Base-by-base conservation (phyloP, 2,888 invertebrate genomes). In the Phyllotreta striolata region DNA sequence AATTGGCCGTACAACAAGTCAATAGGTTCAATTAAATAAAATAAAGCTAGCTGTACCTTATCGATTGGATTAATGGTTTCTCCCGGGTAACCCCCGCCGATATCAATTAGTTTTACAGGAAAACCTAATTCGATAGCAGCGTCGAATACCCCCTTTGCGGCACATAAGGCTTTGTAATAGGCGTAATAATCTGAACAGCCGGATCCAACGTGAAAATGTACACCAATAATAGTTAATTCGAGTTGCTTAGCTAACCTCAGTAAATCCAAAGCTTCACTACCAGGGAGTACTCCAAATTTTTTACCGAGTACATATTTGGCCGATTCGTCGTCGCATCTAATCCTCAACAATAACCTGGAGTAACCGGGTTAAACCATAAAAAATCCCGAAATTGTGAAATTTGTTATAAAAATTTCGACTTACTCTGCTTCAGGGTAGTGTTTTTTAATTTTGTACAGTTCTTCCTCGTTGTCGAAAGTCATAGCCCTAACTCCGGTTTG, bases 401-500 rank as follows among this genome's bases (percentile, higher is more conserved):
- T 37, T 37, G 38, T 1, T 10, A 51, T 7, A 5, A 14, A 55
- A 56, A 7, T 34, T 52, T 34, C 38, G 60, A 62, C 72, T 72
- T 55, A 81, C 81, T 83, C 81, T 52, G 87, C 85, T 52, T 81
- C 76, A 6, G 86, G 86, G 72, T 80, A 84, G 39, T 81, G 64
- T 12, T 80, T 73, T 70, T 84, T 84, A 47, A 87, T 81, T 76
- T 88, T 88, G 67, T 82, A 72, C 10, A 88, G 79, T 72, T 88
- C 88, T 6, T 77, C 76, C 72, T 84, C 84, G 72, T 84, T 84
- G 73, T 88, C 88, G 69, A 84, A 87, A 3, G 87, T 87, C 85
- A 86, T 85, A 65, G 80, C 76, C 9, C 77, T 70, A 1, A 88
- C 85, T 6, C 83, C 80, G 40, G 82, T 73, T 69, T 81, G 80